Base-by-base conservation (phyloP, 2,888 invertebrate genomes). In the Chalcosyrphus nemorum region DNA sequence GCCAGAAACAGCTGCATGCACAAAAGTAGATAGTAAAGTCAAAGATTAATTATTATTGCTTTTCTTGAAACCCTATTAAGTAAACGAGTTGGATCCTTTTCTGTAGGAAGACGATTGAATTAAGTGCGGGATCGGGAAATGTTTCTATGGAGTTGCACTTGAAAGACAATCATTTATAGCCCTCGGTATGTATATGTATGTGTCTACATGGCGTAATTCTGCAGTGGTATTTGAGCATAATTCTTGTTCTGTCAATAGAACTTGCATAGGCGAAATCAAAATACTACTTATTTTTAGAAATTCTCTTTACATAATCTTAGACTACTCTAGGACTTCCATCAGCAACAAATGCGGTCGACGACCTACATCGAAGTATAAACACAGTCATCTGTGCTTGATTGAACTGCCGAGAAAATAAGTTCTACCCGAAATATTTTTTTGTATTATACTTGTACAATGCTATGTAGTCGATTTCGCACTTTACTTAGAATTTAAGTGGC, bases 291-390 rank as follows among this genome's bases (percentile, higher is more conserved):
- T 65, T 65, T 65, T 50, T 65, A 38, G 65, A 65, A 45, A 52
- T 7, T 65, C 35, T 32, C 32, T 47, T 38, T 35, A 50, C 50
- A 21, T 50, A 50, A 35, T 50, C 50, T 21, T 21, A 65, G 47
- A 65, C 65, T 50, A 11, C 24, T 38, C 50, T 38, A 35, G 35
- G 50, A 38, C 21, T 65, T 47, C 65, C 35, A 65, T 50, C 21
- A 65, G 35, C 21, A 13, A 50, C 50, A 21, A 38, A 21, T 35
- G 65, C 38, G 65, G 50, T 65, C 65, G 65, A 21, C 35, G 50
- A 65, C 50, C 65, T 65, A 65, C 50, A 65, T 65, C 24, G 35
- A 65, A 32, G 11, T 50, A 15, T 65, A 65, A 65, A 65, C 65
- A 65, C 35, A 56, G 17, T 35, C 9, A 24, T 50, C 24, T 65